Conservation (phyloP, 2,888 invertebrate genomes). For the Chrysotoxum bicinctum region DNA sequence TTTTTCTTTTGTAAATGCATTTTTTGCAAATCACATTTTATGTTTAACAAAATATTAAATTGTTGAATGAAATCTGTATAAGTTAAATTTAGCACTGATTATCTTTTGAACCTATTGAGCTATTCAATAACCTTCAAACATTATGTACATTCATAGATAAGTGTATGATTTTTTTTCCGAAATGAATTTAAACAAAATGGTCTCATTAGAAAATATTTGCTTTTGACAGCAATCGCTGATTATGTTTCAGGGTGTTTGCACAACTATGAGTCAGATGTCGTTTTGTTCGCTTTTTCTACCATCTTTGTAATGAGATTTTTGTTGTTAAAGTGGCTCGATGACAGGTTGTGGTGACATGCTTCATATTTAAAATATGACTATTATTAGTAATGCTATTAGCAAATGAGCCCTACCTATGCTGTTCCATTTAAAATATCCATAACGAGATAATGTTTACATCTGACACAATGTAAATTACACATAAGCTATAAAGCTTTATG, state of each 20-base stretch:
- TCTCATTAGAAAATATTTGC: not conserved
- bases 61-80: no score
- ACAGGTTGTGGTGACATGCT: not conserved
- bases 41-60: not conserved
- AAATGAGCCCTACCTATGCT: not conserved
- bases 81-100: no score
- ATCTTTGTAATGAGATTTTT: not conserved
- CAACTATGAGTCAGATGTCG: not conserved
- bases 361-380: not conserved
- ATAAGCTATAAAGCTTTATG: not conserved
- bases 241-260: not conserved
- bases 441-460: not conserved
- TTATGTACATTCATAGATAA: no score
- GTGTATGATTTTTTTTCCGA: no score
- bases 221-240: not conserved
- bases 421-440: not conserved
- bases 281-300: not conserved
- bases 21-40: not conserved
- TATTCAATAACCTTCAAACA: no score
- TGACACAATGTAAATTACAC: not conserved
- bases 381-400: not conserved
- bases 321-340: not conserved
- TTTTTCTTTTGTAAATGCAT: no score
- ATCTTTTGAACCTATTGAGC: no score
- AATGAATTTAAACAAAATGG: not conserved